Conservation (phyloP, 1,140 invertebrate genomes). For the Brachionus angularis region DNA sequence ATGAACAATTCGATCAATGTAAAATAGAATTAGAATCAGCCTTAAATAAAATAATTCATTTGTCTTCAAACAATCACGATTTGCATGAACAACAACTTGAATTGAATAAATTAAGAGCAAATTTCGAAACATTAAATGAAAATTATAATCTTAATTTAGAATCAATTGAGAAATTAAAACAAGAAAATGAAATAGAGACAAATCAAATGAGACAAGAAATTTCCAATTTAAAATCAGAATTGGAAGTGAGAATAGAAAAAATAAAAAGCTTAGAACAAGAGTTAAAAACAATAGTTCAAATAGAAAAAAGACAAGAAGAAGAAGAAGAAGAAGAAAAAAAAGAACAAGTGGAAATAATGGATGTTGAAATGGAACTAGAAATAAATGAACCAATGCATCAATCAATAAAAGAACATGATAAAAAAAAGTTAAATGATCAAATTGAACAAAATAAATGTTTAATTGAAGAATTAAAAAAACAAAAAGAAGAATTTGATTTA, state of each 20-base stretch:
- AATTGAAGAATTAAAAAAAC: no score
- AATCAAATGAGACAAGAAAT: neutral
- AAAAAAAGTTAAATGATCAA: neutral
- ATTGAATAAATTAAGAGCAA: neutral
- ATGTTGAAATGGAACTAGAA: no score
- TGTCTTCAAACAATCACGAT: conserved; percentile 1
- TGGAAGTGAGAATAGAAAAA: no score
- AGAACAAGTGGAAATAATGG: no score
- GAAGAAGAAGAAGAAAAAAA: no score
- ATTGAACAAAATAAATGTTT: no score
- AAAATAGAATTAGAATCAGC: neutral
- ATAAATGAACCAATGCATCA: no score
- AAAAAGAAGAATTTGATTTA: neutral
- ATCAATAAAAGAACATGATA: no score
- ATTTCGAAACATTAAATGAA: neutral
- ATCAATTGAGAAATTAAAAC: neutral
- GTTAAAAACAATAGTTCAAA: no score
- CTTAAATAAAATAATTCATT: conserved; percentile 21
- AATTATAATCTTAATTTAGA: conserved; percentile 5
- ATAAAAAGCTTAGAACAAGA: no score
- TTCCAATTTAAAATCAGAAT: neutral
- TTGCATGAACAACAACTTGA: neutral
- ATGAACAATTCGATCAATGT: neutral
- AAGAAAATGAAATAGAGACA: neutral
- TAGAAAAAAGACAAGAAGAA: no score